Base-by-base conservation (phyloP, 1,140 invertebrate genomes). In the Heliothis subflexa region DNA sequence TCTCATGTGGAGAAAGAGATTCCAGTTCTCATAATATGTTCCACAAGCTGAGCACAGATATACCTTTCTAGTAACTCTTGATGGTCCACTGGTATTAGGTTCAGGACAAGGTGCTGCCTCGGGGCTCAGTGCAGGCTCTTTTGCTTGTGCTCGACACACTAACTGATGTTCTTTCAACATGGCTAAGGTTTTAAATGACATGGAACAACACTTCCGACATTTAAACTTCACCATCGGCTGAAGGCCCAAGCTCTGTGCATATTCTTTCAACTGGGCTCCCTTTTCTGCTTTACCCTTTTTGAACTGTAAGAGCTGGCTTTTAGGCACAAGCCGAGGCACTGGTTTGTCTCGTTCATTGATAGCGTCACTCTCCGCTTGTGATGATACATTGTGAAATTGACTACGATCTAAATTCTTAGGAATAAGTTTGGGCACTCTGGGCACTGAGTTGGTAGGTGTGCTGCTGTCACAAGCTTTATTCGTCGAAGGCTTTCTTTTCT, bases 1-100 rank as follows among this genome's bases (percentile, higher is more conserved):
- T 62, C 96, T 95, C 96, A 98, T 97, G 83, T 98, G 97, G 12
- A 97, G 88, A 89, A 97, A 98, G 40, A 98, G 93, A 93, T 97
- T 97, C 97, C 97, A 98, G 82, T 97, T 97, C 91, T 97, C 97
- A 93, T 97, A 97, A 83, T 97, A 97, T 2, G 96, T 97, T 28
- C 96, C 96, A 89, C 97, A 98, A 0, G 96, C 96, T 11, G 96
- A 96, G 88, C 97, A 98, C 14, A 97, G 89, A 82, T 97, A 97
- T 72, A 97, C 97, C 93, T 97, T 97, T 59, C 97, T 93, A 21
- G 96, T 96, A n/a, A 96, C 96, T 85, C 96, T 95, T 68, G 96
- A 96, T 86, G 95, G 96, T 14, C 94, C 94, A 54, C 91, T 86
- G 33, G 86, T 83, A 55, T 81, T 83, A 62, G 50, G 83, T 78